Evolutionary conservation across 2,888 invertebrate species (phyloP).

Genomic region (Acleris holmiana): DNA sequence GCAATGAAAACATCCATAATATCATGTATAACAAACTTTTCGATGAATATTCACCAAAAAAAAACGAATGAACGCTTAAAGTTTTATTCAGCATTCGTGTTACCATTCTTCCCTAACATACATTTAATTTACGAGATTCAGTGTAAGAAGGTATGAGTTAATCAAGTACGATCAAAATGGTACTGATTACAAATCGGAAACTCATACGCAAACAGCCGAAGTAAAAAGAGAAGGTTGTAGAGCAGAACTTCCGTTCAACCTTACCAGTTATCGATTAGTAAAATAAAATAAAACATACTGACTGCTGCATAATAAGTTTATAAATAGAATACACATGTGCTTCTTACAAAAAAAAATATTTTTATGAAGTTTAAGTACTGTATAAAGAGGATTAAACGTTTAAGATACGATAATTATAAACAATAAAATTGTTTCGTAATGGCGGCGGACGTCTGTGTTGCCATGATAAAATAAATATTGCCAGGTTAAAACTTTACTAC

Average conservation of each 20-base stretch:
- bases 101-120: too few species aligned
- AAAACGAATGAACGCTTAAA: too few species aligned
- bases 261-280: slow-evolving; percentile 2
- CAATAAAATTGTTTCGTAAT: slow-evolving; percentile 32
- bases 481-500: slow-evolving; percentile 36
- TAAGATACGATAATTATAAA: slow-evolving; percentile 30
- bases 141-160: too few species aligned
- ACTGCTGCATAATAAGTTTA: not conserved
- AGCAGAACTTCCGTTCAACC: slow-evolving; percentile 15
- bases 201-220: slow-evolving; percentile 2
- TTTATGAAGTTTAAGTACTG: slow-evolving; percentile 11
- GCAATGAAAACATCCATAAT: too few species aligned
- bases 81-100: too few species aligned
- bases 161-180: not conserved
- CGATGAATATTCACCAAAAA: too few species aligned
- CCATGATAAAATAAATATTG: slow-evolving; percentile 33
- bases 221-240: slow-evolving; percentile 23
- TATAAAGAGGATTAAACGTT: slow-evolving; percentile 21
- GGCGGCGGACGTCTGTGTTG: slow-evolving; percentile 26
- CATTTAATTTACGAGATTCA: too few species aligned
- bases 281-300: slow-evolving; percentile 1
- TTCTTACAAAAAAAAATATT: slow-evolving; percentile 21
- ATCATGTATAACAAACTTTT: too few species aligned
- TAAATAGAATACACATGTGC: slow-evolving; percentile 15
- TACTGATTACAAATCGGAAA: slow-evolving; percentile 7